These are phyloP conservation scores for Coregonus sp. DNA, from an alignment of 2,797 vertebrate genomes.

Conservation along the genomic window DNA sequence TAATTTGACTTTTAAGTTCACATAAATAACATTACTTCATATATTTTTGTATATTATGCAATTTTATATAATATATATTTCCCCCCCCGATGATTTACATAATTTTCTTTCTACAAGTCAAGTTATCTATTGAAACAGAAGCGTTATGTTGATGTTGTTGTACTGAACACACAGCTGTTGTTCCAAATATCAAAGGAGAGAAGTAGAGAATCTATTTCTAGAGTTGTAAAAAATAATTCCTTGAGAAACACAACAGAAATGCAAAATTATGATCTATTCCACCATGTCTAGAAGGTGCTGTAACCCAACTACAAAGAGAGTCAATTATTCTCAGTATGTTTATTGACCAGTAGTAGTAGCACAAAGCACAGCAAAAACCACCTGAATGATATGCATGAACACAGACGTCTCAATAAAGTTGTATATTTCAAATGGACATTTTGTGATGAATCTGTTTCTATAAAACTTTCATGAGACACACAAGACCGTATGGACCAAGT, in stretches of 20 bases:
- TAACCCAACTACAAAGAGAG: conserved; percentile 68
- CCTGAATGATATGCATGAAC: conserved; percentile 63
- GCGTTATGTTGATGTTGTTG: conserved; percentile 59
- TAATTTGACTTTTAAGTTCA: conserved; percentile 80
- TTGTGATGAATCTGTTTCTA: conserved; percentile 36
- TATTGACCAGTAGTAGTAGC: conserved; percentile 60
- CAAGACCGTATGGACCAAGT: conserved; percentile 60
- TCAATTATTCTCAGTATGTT: conserved; percentile 70
- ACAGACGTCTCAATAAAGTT: conserved; percentile 34
- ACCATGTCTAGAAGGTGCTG: conserved; percentile 62
- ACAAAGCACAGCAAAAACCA: conserved; percentile 72
- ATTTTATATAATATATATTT: conserved; percentile 85
- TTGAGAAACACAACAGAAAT: conserved; percentile 41
- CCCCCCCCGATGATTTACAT: conserved; percentile 78
- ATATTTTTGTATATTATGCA: conserved; percentile 80
- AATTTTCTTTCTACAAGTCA: conserved; percentile 73
- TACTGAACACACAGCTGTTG: conserved; percentile 48
- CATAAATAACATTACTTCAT: conserved; percentile 87
- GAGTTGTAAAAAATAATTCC: conserved; percentile 63
- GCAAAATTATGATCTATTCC: conserved; percentile 60
- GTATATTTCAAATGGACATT: conserved; percentile 31
- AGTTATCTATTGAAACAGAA: conserved; percentile 69
- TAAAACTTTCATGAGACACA: conserved; percentile 37
- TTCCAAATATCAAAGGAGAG: conserved; percentile 62
- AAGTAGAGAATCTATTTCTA: conserved; percentile 54